Conservation (phyloP, 1,140 invertebrate genomes). For the Nomia melanderi region DNA sequence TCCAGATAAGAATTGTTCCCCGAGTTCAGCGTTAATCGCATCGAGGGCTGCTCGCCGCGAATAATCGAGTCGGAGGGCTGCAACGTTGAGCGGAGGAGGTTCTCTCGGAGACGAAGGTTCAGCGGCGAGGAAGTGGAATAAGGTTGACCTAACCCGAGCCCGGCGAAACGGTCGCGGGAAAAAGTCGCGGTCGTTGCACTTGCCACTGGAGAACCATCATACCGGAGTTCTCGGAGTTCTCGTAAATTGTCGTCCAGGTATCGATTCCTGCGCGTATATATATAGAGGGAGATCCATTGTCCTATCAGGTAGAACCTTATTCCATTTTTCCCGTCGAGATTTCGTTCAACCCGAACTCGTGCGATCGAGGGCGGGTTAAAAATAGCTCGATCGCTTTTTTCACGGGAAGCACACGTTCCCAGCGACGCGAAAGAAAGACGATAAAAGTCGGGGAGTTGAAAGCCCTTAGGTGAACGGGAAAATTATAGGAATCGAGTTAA, state of each 20-base stretch:
- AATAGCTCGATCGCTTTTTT: too few species aligned
- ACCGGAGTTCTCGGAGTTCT: neutral
- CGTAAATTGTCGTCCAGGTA: neutral
- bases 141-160: neutral
- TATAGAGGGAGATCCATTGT: neutral
- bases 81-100: neutral
- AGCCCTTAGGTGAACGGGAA: too few species aligned
- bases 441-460: too few species aligned
- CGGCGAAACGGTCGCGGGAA: neutral
- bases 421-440: too few species aligned
- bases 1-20: constrained; percentile 13
- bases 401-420: too few species aligned
- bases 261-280: neutral
- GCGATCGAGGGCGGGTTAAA: too few species aligned
- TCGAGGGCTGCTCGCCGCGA: neutral
- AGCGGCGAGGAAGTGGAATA: neutral
- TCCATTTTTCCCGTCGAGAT: too few species aligned
- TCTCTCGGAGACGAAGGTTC: neutral
- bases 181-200: neutral
- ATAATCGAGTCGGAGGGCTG: constrained; percentile 3
- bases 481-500: too few species aligned
- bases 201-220: neutral
- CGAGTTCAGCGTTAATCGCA: constrained; percentile 9
- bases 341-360: too few species aligned
- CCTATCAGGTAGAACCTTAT: too few species aligned